These are phyloP conservation scores for Syncerus caffer DNA, from an alignment of 2,797 vertebrate species.

Conservation along the genomic window DNA sequence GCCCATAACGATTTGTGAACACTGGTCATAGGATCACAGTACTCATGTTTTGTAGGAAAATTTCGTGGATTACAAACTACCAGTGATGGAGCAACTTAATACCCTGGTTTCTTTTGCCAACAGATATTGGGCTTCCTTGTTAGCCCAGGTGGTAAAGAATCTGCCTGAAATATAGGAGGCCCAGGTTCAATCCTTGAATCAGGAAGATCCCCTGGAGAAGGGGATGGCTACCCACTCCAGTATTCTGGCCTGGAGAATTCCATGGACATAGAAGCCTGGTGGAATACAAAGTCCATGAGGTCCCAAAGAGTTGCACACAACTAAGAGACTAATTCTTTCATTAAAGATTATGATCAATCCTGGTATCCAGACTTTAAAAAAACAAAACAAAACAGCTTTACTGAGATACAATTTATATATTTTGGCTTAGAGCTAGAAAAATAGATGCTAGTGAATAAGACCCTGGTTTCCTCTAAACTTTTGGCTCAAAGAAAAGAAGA, in stretches of 20 bases:
- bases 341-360: background rate
- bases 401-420: background rate
- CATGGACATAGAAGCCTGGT: background rate
- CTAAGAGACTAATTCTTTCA: background rate
- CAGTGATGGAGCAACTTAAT: background rate
- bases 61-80: background rate
- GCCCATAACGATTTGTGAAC: background rate
- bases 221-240: background rate
- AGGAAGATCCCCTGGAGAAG: background rate
- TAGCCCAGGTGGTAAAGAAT: background rate
- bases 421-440: background rate
- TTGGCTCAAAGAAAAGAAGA: conserved; percentile 27
- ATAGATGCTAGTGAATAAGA: background rate
- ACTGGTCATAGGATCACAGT: background rate
- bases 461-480: background rate
- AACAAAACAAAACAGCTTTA: background rate
- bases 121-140: background rate
- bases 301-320: background rate
- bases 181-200: background rate
- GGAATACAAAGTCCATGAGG: background rate
- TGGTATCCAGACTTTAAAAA: background rate
- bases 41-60: background rate
- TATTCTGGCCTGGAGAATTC: background rate
- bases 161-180: background rate
- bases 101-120: background rate